phyloP scores from a whole-genome alignment of 2,888 invertebrate genomes.

The Lepidonotus clava region DNA sequence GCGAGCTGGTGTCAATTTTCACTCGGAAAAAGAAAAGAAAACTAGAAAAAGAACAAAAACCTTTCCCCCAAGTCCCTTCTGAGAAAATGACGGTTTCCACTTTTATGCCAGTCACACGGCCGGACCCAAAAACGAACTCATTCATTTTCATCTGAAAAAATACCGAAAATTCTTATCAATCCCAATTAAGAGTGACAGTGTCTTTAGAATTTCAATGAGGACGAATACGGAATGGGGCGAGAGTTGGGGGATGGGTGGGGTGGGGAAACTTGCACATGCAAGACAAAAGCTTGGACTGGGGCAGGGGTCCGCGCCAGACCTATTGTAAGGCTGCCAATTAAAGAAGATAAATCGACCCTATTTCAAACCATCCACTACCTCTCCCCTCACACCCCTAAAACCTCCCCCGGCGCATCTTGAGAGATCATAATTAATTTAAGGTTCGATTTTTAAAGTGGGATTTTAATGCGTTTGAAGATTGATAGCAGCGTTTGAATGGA shows the following conservation, averaged over 20 bases:
- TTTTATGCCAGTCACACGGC: neutral
- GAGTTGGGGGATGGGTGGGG: neutral
- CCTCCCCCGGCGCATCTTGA: slow-evolving; percentile 21
- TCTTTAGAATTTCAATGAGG: slow-evolving; percentile 6
- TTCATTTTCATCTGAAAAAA: neutral
- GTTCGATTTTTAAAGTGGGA: slow-evolving; percentile 24
- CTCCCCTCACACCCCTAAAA: neutral
- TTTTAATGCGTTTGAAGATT: slow-evolving; percentile 31
- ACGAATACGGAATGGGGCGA: neutral
- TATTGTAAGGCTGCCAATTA: neutral
- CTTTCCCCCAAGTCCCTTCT: neutral
- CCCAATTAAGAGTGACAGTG: slow-evolving; percentile 23
- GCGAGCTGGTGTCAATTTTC: neutral
- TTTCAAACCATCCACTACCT: neutral
- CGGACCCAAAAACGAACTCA: neutral
- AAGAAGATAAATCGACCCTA: slow-evolving; percentile 11
- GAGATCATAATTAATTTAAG: slow-evolving; percentile 13
- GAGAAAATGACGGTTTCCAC: neutral
- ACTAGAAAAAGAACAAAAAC: too few species aligned
- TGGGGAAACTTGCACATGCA: too few species aligned
- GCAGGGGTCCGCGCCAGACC: neutral
- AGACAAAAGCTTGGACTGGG: neutral
- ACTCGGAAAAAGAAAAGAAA: too few species aligned
- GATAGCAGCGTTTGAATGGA: neutral
- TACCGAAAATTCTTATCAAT: neutral